Conservation (phyloP, 2,888 invertebrate genomes). For the Lepidochrysops patricia region DNA sequence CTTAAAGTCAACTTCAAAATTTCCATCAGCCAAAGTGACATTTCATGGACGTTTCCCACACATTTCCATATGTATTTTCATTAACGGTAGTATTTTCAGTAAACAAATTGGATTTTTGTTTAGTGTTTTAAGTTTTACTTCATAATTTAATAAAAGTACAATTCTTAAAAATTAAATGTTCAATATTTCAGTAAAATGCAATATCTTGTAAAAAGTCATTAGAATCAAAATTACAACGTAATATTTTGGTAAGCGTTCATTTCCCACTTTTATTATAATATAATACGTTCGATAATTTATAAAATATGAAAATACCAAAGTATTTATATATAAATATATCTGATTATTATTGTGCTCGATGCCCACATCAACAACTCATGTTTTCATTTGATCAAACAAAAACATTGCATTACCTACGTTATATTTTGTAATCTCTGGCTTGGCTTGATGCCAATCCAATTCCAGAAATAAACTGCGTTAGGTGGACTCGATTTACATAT, state of each 20-base stretch:
- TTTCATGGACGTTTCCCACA: too few relatives aligned
- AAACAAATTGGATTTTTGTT: not conserved
- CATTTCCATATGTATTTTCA: too few relatives aligned
- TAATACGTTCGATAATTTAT: not conserved
- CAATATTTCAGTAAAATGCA: not conserved
- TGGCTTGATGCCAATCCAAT: slow-evolving; percentile 50
- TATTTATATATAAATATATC: too few relatives aligned
- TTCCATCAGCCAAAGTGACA: too few relatives aligned
- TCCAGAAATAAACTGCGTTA: slow-evolving; percentile 50
- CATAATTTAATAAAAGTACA: slow-evolving; percentile 12
- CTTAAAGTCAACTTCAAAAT: too few relatives aligned
- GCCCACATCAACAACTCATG: not conserved
- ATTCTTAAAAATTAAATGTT: not conserved
- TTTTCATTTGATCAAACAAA: not conserved
- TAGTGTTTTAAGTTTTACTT: slow-evolving; percentile 13
- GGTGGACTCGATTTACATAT: slow-evolving; percentile 25
- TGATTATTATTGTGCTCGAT: not conserved
- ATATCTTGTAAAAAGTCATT: not conserved
- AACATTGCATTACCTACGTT: not conserved
- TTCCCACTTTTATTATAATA: not conserved
- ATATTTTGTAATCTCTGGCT: slow-evolving; percentile 43
- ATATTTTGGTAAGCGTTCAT: not conserved
- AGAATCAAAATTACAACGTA: not conserved
- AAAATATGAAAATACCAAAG: too few relatives aligned
- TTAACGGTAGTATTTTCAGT: not conserved